These are phyloP conservation scores for Hippocampus zosterae DNA, from an alignment of 2,113 vertebrate genomes.

Conservation along the genomic window DNA sequence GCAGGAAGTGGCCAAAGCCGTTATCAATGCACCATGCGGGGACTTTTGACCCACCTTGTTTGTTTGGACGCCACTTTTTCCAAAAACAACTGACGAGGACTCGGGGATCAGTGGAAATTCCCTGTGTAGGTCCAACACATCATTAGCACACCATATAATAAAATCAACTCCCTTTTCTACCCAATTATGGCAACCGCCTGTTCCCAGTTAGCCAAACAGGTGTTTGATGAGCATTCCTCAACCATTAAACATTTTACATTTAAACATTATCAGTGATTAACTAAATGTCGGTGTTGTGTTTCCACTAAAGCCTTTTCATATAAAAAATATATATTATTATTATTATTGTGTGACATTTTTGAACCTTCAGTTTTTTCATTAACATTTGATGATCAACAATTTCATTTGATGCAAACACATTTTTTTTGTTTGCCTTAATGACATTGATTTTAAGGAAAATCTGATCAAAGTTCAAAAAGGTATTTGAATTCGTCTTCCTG, in stretches of 20 bases:
- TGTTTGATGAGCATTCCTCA: too few relatives aligned
- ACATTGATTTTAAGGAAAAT: not conserved
- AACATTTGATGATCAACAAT: not conserved
- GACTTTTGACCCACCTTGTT: constrained; percentile 1
- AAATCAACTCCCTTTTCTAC: too few relatives aligned
- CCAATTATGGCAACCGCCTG: too few relatives aligned
- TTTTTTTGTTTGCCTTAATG: not conserved
- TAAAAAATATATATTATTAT: not conserved
- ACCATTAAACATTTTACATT: too few relatives aligned
- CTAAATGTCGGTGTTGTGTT: too few relatives aligned
- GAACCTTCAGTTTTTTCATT: not conserved
- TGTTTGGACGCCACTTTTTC: constrained; percentile 2
- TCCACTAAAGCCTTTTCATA: too few relatives aligned
- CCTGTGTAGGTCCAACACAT: not conserved
- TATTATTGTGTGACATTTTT: not conserved
- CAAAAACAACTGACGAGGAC: not conserved
- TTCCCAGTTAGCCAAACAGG: too few relatives aligned
- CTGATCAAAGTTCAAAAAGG: not conserved
- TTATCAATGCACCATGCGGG: not conserved
- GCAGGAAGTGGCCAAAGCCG: not conserved
- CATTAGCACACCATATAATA: not conserved
- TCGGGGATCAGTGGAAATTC: not conserved
- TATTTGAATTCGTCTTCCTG: not conserved
- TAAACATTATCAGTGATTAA: too few relatives aligned
- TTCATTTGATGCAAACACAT: not conserved